Evolutionary conservation across 2,797 vertebrate species (phyloP).

Genomic region (Brachymystax lenok): DNA sequence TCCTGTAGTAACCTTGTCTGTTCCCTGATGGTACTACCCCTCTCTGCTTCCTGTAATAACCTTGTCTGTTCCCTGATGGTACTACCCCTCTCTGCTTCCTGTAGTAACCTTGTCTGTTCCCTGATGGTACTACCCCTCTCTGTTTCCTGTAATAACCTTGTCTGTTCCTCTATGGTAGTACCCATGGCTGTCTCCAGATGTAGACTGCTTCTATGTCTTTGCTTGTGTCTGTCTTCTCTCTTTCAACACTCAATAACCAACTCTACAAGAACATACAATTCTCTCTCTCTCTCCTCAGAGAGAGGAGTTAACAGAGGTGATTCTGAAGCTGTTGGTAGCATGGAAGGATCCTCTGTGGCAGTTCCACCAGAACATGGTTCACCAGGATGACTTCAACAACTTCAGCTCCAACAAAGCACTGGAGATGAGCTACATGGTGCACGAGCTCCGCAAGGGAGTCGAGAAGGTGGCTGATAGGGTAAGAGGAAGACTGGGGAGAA

Average conservation of each 20-base stretch:
- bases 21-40: no score
- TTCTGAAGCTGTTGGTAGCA: conserved; percentile 80
- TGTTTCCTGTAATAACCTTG: not conserved
- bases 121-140: no score
- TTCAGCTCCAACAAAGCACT: conserved; percentile 80
- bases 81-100: no score
- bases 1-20: no score
- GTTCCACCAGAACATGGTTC: conserved; percentile 76
- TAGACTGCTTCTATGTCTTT: not conserved
- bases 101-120: no score
- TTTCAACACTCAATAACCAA: not conserved
- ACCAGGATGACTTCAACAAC: conserved; percentile 68
- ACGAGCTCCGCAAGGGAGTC: conserved; percentile 77
- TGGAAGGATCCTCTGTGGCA: conserved; percentile 83
- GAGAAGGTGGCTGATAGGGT: conserved; percentile 82
- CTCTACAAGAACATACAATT: not conserved
- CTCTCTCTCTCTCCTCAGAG: conserved; percentile 55
- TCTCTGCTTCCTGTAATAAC: no score
- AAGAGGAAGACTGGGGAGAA: not conserved
- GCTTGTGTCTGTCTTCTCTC: not conserved
- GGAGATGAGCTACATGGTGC: conserved; percentile 82
- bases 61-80: no score
- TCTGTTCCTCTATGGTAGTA: not conserved
- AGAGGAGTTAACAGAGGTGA: conserved; percentile 79
- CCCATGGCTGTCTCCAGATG: not conserved